Percentiles rank a stretch among this genome's conserved stretches.
Conservation (phyloP, 2,888 invertebrate genomes). For the Sarcophaga variegata region DNA sequence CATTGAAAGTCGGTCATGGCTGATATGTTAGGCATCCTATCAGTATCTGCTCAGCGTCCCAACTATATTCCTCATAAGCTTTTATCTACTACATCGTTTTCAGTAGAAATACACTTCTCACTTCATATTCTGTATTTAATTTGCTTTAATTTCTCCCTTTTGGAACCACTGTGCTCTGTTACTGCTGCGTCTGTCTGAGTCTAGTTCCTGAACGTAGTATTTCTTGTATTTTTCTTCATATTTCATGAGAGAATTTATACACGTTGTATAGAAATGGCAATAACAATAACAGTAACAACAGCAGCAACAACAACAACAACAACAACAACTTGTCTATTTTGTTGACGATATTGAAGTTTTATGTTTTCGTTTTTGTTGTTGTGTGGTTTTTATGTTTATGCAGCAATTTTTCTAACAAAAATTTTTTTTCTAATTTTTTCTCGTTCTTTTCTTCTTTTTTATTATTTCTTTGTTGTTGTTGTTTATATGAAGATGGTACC, state of each 20-base stretch:
- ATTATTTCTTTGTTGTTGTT: conserved; percentile 1
- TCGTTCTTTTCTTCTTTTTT: background rate
- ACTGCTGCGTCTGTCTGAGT: background rate
- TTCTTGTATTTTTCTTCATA: conserved; percentile 51
- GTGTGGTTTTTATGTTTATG: conserved; percentile 47
- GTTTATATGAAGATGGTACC: conserved; percentile 5
- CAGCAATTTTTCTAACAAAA: conserved; percentile 10
- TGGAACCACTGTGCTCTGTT: background rate
- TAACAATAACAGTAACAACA: conserved; percentile 43
- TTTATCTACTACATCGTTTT: too few species aligned
- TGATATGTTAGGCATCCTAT: too few species aligned
- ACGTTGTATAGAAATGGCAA: background rate
- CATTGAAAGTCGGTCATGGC: too few species aligned
- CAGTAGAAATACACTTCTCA: too few species aligned
- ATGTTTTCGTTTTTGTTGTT: conserved; percentile 33
- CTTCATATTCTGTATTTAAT: too few species aligned
- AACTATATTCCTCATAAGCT: too few species aligned
- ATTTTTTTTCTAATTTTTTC: background rate
- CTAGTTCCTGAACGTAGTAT: background rate
- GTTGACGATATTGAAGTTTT: conserved; percentile 55
- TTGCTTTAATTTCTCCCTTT: too few species aligned
- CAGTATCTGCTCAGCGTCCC: too few species aligned
- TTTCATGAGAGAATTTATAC: conserved; percentile 6
- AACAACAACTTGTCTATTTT: conserved; percentile 63
- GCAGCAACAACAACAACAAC: conserved; percentile 6